Conservation (phyloP, 2,113 vertebrate species). For the Mungos mungo region DNA sequence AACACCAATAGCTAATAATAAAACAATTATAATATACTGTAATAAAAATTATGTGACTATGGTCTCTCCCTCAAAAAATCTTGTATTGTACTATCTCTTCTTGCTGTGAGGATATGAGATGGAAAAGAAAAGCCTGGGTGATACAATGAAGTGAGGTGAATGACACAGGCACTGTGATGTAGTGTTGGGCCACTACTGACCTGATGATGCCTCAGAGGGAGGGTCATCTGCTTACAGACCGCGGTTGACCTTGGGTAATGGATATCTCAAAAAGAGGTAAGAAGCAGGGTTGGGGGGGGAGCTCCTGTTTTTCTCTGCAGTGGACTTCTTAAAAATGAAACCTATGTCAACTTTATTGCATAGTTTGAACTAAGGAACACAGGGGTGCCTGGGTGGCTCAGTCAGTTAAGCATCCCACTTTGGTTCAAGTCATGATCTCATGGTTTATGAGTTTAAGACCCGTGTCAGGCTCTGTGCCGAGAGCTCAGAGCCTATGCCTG, state of each 20-base stretch:
- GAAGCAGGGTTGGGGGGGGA: background rate
- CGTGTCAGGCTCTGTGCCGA: too few species aligned
- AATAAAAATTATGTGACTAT: background rate
- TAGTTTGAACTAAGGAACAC: background rate
- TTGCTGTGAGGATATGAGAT: background rate
- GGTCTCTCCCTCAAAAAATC: background rate
- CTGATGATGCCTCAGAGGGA: background rate
- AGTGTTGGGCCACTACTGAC: background rate
- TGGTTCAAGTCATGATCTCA: too few species aligned
- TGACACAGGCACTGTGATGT: background rate
- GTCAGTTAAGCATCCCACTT: too few species aligned
- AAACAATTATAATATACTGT: background rate
- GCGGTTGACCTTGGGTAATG: background rate
- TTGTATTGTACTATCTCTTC: background rate
- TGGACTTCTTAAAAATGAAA: background rate
- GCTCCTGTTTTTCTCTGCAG: background rate
- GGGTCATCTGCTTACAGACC: background rate
- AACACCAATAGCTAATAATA: background rate
- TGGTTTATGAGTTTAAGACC: too few species aligned
- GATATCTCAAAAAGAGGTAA: background rate
- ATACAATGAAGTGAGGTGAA: background rate
- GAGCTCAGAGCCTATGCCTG: too few species aligned
- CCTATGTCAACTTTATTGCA: background rate
- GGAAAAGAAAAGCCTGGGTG: background rate
- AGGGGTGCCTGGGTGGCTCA: too few species aligned